Percentiles rank a stretch among this genome's conserved stretches.
phyloP scores from a whole-genome alignment of 2,113 vertebrate species.

The Bubalus kerabau region DNA sequence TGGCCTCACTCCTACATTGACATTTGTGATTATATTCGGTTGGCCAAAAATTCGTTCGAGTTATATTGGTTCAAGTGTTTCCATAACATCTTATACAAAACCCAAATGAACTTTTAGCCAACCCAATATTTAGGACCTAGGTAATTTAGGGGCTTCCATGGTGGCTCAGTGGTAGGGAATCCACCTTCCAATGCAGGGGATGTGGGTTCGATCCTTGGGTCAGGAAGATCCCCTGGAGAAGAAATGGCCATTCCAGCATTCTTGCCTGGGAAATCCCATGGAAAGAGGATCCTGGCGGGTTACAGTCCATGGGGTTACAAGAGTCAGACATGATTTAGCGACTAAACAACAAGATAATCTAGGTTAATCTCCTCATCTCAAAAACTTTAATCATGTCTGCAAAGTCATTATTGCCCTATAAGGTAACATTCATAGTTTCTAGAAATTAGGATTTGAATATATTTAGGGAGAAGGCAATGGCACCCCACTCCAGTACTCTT shows the following conservation, averaged over 20 bases:
- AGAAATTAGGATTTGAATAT: neutral
- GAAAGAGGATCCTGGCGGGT: neutral
- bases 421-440: neutral
- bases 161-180: neutral
- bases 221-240: neutral
- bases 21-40: neutral
- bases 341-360: neutral
- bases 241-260: neutral
- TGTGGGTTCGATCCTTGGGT: neutral
- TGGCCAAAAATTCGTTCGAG: neutral
- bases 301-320: neutral
- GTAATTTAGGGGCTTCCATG: neutral
- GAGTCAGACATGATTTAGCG: neutral
- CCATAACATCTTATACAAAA: neutral
- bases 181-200: neutral
- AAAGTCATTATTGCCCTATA: neutral
- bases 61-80: neutral
- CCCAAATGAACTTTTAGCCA: neutral
- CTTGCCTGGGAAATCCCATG: neutral
- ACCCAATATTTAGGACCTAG: neutral
- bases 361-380: neutral
- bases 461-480: neutral
- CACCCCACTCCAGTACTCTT: too few relatives aligned
- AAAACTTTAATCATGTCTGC: neutral
- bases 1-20: neutral